Conservation (phyloP, 1,140 invertebrate species). For the Camponotus vicinus region DNA sequence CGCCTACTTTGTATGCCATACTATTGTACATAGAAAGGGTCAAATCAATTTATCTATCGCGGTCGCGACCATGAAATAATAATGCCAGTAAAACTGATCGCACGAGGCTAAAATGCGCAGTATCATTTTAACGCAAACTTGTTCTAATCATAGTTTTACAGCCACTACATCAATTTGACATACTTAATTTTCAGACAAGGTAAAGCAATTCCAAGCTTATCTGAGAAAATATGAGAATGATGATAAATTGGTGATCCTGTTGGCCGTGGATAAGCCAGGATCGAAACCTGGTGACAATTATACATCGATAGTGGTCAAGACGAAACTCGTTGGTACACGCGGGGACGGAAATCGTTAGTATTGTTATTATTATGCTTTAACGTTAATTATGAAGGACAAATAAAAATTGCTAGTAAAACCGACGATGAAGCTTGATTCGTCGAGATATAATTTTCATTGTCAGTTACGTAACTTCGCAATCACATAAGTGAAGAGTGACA, state of each 20-base stretch:
- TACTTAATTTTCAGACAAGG: slow-evolving; percentile 66
- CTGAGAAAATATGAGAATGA: slow-evolving; percentile 80
- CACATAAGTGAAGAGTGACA: too few relatives aligned
- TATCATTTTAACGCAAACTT: neutral
- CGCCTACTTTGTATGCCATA: neutral
- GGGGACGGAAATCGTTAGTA: slow-evolving; percentile 79
- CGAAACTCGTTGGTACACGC: slow-evolving; percentile 72
- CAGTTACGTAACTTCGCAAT: neutral
- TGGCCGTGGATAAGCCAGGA: slow-evolving; percentile 74
- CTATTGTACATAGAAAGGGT: neutral
- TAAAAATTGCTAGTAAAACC: neutral
- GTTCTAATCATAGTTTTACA: neutral
- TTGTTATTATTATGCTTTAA: slow-evolving; percentile 17
- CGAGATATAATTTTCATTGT: neutral
- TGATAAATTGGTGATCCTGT: slow-evolving; percentile 73
- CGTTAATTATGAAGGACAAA: neutral
- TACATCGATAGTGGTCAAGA: slow-evolving; percentile 80
- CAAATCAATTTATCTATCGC: slow-evolving; percentile 11
- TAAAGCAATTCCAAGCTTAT: slow-evolving; percentile 67
- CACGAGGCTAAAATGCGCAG: neutral
- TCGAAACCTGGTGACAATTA: slow-evolving; percentile 83
- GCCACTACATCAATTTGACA: slow-evolving; percentile 1
- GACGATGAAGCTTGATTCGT: neutral
- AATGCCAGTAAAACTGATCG: neutral
- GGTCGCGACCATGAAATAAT: slow-evolving; percentile 15